Base-by-base conservation (phyloP, 53 echinoderm and acorn worm genomes). In the Pentamera pediparva region DNA sequence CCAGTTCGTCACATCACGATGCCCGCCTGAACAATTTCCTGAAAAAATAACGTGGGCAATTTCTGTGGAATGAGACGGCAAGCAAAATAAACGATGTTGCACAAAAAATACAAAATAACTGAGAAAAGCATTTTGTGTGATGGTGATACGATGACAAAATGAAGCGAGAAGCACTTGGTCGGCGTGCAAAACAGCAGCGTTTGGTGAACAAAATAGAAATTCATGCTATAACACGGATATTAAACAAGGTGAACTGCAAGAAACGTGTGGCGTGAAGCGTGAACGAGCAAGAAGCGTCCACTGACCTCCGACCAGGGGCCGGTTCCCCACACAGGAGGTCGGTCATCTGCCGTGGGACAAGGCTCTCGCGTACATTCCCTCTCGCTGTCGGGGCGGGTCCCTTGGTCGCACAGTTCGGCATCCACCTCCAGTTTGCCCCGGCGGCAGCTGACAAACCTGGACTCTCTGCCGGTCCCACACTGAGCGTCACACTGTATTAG, bases 221-320 rank as follows among this genome's bases (percentile, higher is more conserved):
- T 9, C 43, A 41, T 9, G 9, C 9, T 9, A 45, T 45, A 45
- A 45, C n/a, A 45, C 12, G 47, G 12, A 45, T 15, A 45, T 45
- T 12, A 45, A 45, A 15, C 12, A 45, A 1, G 12, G n/a, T 15
- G n/a, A 15, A 1, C n/a, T 45, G 12, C n/a, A n/a, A 45, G n/a
- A n/a, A n/a, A n/a, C n/a, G n/a, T n/a, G n/a, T n/a, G n/a, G n/a
- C n/a, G n/a, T n/a, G n/a, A n/a, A n/a, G n/a, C n/a, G n/a, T 36
- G 33, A 32, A 60, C 30, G 11, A 60, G 11, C 17, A 35, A 35
- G 24, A 22, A 65, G 65, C 39, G 19, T 38, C 37, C 18, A 65
- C 65, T 65, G 65, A 65, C 65, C 65, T 65, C 65, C 39, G 65
- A 65, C 65, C 65, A 65, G 20, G 65, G 65, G 41, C 65, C 65